A percentile compares a stretch with the other conserved stretches of the same genome.
Evolutionary conservation across 2,113 vertebrate species (phyloP).

Genomic region (Peromyscus maniculatus): DNA sequence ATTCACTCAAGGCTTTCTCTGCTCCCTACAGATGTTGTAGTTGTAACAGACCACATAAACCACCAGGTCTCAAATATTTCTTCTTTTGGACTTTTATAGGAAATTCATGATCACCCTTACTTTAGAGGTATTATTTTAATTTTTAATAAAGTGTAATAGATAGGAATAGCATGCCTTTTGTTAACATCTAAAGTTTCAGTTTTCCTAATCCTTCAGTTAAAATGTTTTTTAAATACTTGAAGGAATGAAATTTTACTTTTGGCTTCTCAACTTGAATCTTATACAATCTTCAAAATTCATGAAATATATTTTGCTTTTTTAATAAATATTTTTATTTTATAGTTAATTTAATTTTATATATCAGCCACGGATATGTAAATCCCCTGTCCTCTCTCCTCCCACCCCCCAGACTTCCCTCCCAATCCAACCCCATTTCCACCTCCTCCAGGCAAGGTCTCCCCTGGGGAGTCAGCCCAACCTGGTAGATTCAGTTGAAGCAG

Average conservation of each 20-base stretch:
- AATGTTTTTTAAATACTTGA: conserved; percentile 19
- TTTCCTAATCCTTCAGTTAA: conserved; percentile 21
- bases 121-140: background rate
- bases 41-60: background rate
- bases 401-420: no score
- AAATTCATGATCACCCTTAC: background rate
- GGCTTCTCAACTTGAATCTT: background rate
- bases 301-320: background rate
- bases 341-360: no score
- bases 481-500: no score
- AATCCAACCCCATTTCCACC: no score
- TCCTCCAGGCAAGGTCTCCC: no score
- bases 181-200: background rate
- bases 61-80: background rate
- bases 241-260: background rate
- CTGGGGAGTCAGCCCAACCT: no score
- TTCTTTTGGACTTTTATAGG: background rate
- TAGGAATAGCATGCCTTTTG: background rate
- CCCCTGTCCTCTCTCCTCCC: no score
- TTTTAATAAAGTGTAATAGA: conserved; percentile 11
- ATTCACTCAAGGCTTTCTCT: background rate
- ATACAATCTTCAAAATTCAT: conserved; percentile 6
- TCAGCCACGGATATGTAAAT: no score
- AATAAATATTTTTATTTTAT: no score
- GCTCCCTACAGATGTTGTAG: background rate